These are phyloP conservation scores for Mizuhopecten yessoensis DNA, from an alignment of 1,140 invertebrate species.

Conservation along the genomic window DNA sequence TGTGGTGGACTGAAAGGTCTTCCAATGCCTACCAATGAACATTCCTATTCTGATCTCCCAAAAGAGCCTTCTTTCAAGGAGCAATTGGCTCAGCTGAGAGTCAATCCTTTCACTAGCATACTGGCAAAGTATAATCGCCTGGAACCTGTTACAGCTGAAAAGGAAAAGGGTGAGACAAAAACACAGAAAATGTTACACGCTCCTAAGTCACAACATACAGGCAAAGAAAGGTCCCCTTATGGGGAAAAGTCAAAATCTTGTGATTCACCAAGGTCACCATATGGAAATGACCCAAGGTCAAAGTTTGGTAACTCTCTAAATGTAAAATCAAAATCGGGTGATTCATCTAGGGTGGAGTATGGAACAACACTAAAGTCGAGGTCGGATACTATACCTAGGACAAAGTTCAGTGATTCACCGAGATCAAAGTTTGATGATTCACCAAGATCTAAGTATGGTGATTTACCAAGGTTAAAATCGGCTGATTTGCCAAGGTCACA, in stretches of 20 bases:
- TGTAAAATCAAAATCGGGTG: no score
- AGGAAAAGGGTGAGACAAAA: background rate
- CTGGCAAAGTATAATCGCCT: background rate
- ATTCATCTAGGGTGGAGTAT: no score
- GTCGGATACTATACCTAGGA: background rate
- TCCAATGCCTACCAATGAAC: constrained; percentile 45
- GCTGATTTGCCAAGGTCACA: background rate
- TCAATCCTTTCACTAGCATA: background rate
- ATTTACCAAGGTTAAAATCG: background rate
- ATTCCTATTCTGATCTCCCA: background rate
- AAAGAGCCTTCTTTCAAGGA: constrained; percentile 25
- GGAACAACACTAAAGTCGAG: no score
- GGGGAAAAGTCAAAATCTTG: background rate
- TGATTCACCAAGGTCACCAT: background rate
- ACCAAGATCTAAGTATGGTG: background rate
- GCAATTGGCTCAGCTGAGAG: background rate
- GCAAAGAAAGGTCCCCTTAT: background rate
- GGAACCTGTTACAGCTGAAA: background rate
- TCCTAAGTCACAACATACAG: background rate
- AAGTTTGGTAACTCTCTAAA: background rate
- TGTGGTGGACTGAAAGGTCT: constrained; percentile 45
- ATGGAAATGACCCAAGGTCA: background rate
- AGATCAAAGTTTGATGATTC: background rate
- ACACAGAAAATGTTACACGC: background rate
- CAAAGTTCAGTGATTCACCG: background rate